A percentile compares a stretch with the other conserved stretches of the same genome.
phyloP scores from a whole-genome alignment of 1,140 invertebrate species.

The Calephelis nemesis region DNA sequence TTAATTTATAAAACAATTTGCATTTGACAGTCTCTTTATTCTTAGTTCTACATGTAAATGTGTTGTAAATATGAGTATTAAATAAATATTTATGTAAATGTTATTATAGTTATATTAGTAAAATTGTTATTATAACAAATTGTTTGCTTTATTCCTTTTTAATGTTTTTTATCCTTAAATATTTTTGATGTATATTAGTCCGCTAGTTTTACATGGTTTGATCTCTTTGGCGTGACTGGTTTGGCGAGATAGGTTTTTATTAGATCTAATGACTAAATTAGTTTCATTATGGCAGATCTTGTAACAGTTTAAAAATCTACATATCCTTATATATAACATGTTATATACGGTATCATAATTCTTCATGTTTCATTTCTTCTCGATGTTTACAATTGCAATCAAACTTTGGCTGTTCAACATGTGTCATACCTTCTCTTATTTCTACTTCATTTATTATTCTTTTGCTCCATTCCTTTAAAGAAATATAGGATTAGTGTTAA shows the following conservation, averaged over 20 bases:
- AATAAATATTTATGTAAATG: too few relatives aligned
- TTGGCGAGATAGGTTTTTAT: neutral
- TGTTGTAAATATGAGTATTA: too few relatives aligned
- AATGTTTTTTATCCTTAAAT: neutral
- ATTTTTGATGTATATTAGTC: neutral
- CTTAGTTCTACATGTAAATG: too few relatives aligned
- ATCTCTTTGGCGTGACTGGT: neutral
- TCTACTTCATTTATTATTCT: constrained; percentile 81
- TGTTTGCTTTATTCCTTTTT: too few relatives aligned
- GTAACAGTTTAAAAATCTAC: neutral
- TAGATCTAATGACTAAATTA: neutral
- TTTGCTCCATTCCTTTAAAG: constrained; percentile 85
- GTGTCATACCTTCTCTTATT: constrained; percentile 86
- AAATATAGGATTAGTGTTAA: constrained; percentile 20
- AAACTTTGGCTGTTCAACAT: constrained; percentile 82
- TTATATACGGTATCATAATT: constrained; percentile 40
- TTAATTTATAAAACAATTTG: neutral
- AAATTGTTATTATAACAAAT: too few relatives aligned
- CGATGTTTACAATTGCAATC: constrained; percentile 68
- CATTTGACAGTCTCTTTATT: too few relatives aligned
- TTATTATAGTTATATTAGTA: too few relatives aligned
- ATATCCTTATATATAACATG: too few relatives aligned
- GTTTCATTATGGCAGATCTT: constrained; percentile 15
- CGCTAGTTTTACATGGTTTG: neutral
- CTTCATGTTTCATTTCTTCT: constrained; percentile 38